A percentile compares a stretch with the other conserved stretches of the same genome.
Conservation (phyloP, 2,113 vertebrate species). For the Nematolebias whitei region DNA sequence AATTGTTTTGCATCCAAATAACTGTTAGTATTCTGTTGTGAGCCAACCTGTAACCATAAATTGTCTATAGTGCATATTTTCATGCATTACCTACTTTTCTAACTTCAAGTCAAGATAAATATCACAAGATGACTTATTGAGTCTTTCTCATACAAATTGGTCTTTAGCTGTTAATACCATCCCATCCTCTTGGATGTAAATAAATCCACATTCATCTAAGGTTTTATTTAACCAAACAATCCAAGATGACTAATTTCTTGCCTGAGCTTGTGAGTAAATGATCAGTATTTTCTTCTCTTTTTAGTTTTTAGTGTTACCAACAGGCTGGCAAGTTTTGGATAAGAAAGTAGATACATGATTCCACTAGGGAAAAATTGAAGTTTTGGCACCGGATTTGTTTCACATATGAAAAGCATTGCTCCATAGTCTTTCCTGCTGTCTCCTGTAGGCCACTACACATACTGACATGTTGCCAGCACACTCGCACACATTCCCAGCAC, state of each 20-base stretch:
- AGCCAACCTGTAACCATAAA: too few species aligned
- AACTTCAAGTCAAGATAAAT: too few species aligned
- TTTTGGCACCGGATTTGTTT: constrained; percentile 1
- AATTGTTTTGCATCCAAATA: too few species aligned
- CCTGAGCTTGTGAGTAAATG: background rate
- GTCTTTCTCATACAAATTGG: too few species aligned
- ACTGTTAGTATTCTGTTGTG: too few species aligned
- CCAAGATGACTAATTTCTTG: background rate
- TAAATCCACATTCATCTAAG: background rate
- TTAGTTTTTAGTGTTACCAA: background rate
- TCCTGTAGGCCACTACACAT: background rate
- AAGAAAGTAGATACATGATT: background rate
- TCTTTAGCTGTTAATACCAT: too few species aligned
- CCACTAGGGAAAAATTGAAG: too few species aligned
- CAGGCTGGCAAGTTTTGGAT: background rate
- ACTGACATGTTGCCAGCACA: constrained; percentile 13
- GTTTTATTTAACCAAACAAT: background rate
- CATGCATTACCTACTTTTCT: too few species aligned
- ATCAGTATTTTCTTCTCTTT: background rate
- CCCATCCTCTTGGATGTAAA: too few species aligned
- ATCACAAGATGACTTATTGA: too few species aligned
- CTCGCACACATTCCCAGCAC: background rate
- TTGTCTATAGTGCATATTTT: too few species aligned
- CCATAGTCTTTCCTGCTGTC: constrained; percentile 1
- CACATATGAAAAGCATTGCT: background rate